Conservation (phyloP, 2,888 invertebrate genomes). For the Athrips mouffetella region DNA sequence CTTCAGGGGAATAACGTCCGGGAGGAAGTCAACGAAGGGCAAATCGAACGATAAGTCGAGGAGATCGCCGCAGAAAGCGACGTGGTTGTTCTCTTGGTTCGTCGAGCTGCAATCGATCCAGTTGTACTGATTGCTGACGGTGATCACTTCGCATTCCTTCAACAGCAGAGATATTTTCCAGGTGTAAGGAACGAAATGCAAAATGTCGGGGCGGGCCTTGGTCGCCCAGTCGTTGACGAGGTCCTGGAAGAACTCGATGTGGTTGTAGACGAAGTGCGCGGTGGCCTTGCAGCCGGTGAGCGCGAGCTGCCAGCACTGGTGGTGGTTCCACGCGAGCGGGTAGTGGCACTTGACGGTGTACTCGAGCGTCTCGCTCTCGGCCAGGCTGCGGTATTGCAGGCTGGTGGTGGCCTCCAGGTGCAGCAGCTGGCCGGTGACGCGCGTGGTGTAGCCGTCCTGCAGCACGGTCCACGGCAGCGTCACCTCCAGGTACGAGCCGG, state of each 20-base stretch:
- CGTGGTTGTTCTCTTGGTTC: conserved; percentile 95
- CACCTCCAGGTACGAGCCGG: conserved; percentile 97
- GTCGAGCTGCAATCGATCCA: conserved; percentile 99
- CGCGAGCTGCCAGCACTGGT: conserved; percentile 95
- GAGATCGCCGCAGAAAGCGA: conserved; percentile 95
- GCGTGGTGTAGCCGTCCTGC: conserved; percentile 92
- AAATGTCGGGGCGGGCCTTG: conserved; percentile 94
- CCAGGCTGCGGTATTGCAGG: conserved; percentile 93
- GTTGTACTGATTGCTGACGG: conserved; percentile 96
- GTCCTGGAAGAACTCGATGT: conserved; percentile 98
- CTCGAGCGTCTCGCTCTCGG: conserved; percentile 96
- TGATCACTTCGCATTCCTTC: conserved; percentile 96
- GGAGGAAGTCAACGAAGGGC: conserved; percentile 96
- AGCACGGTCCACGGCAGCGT: conserved; percentile 96
- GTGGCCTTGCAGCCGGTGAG: conserved; percentile 97
- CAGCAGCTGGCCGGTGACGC: conserved; percentile 94
- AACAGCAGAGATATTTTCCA: conserved; percentile 94
- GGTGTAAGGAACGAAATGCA: conserved; percentile 97
- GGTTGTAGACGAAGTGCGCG: conserved; percentile 93
- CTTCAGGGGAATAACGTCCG: conserved; percentile 91
- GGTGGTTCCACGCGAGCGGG: conserved; percentile 96
- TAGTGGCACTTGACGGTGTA: conserved; percentile 93
- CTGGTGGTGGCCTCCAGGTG: conserved; percentile 98
- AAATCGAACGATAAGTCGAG: conserved; percentile 95
- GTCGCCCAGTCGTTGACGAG: conserved; percentile 97